phyloP scores from a whole-genome alignment of 2,797 vertebrate species.

The Heliangelus exortis region DNA sequence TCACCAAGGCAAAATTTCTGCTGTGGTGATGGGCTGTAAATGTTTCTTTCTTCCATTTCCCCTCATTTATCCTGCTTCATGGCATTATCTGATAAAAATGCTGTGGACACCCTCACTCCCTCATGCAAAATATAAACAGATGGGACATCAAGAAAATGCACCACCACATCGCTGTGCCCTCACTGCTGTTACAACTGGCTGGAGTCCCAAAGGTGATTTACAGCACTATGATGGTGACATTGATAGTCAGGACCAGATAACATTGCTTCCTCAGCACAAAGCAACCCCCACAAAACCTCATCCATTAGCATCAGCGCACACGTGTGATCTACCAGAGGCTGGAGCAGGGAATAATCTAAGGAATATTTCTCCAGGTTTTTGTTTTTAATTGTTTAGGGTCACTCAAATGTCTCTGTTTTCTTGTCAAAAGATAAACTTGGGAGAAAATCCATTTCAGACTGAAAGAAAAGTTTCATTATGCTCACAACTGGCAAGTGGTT shows the following conservation, averaged over 20 bases:
- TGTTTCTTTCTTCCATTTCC: conserved; percentile 12
- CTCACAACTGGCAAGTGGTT: not conserved
- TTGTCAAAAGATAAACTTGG: not conserved
- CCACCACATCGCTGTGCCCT: not conserved
- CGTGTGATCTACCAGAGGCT: not conserved
- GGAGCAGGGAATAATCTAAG: not conserved
- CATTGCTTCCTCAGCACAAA: not conserved
- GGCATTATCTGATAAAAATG: not conserved
- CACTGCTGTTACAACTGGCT: not conserved
- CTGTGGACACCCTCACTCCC: not conserved
- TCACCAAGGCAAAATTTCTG: conserved; percentile 18
- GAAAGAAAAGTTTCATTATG: not conserved
- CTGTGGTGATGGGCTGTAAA: not conserved
- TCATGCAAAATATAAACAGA: not conserved
- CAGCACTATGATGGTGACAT: not conserved
- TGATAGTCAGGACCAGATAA: not conserved
- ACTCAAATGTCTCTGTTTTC: not conserved
- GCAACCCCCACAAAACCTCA: not conserved
- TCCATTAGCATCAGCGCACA: not conserved
- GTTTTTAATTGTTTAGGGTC: not conserved
- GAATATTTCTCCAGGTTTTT: not conserved
- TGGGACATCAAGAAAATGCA: not conserved
- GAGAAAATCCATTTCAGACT: not conserved
- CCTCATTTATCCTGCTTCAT: not conserved
- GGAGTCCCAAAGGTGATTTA: not conserved